These are phyloP conservation scores for Eucidaris tribuloides DNA, from an alignment of 35 echinoderm and acorn worm species.

Conservation along the genomic window DNA sequence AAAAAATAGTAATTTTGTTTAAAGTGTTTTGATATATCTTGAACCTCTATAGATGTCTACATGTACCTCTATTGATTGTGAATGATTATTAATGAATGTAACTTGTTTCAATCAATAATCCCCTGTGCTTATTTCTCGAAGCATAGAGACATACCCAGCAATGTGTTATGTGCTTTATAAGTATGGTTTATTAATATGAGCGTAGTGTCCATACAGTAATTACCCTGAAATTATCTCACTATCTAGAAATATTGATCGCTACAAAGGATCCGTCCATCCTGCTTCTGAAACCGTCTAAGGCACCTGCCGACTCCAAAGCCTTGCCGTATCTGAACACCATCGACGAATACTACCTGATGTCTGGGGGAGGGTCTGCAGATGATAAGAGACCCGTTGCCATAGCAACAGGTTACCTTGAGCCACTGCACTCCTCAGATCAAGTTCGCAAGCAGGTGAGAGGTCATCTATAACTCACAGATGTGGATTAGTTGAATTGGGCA, in stretches of 20 bases:
- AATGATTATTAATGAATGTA: too few relatives aligned
- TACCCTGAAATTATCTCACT: too few relatives aligned
- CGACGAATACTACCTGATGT: conserved; percentile 32
- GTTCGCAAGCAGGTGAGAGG: conserved; percentile 53
- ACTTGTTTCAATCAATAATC: too few relatives aligned
- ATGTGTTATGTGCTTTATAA: too few relatives aligned
- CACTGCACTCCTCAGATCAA: conserved; percentile 55
- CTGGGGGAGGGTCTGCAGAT: neutral
- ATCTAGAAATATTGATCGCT: conserved; percentile 51
- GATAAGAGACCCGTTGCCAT: conserved; percentile 41
- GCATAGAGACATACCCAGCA: too few relatives aligned
- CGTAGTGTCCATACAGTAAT: too few relatives aligned
- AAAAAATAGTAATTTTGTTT: too few relatives aligned
- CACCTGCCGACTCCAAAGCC: neutral
- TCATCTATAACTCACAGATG: neutral
- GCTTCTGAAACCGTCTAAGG: conserved; percentile 23
- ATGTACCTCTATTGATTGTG: too few relatives aligned
- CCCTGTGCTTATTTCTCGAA: too few relatives aligned
- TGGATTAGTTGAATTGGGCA: neutral
- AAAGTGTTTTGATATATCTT: too few relatives aligned
- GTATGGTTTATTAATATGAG: too few relatives aligned
- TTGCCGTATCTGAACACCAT: conserved; percentile 46
- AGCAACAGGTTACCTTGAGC: conserved; percentile 55
- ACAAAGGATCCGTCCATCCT: conserved; percentile 32
- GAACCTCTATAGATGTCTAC: too few relatives aligned